These are phyloP conservation scores for Hormaphis cornu DNA, from an alignment of 1,140 invertebrate genomes.

Conservation along the genomic window DNA sequence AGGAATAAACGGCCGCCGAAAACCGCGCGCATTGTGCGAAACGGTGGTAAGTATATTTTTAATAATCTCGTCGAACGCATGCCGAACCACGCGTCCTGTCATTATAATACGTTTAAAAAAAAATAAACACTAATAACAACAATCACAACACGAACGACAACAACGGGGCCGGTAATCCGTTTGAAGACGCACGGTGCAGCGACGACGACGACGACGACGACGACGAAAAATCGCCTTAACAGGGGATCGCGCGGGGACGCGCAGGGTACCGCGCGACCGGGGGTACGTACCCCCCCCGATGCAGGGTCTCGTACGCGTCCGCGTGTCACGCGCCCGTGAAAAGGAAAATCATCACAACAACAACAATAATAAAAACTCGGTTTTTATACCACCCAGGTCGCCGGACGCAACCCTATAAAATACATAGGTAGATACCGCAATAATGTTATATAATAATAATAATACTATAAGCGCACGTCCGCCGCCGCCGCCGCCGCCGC, in stretches of 20 bases:
- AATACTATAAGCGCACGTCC: too few species aligned
- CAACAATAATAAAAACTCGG: not conserved
- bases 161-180: not conserved
- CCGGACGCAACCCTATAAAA: not conserved
- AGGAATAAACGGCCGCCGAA: not conserved
- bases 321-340: slow-evolving; percentile 3
- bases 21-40: not conserved
- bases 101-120: not conserved
- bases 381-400: slow-evolving; percentile 26
- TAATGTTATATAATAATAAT: too few species aligned
- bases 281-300: not conserved
- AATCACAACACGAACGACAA: not conserved
- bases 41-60: too few species aligned
- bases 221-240: not conserved
- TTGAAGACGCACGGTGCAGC: not conserved
- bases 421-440: too few species aligned
- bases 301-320: not conserved
- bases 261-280: not conserved
- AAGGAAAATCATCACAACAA: not conserved
- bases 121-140: not conserved
- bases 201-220: not conserved
- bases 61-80: slow-evolving; percentile 28
- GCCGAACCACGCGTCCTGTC: slow-evolving; percentile 4
- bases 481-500: too few species aligned
- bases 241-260: not conserved